Percentiles rank a stretch among this genome's conserved stretches.
These are phyloP conservation scores for Alexandromys fortis DNA, from an alignment of 2,113 vertebrate species.

Conservation along the genomic window DNA sequence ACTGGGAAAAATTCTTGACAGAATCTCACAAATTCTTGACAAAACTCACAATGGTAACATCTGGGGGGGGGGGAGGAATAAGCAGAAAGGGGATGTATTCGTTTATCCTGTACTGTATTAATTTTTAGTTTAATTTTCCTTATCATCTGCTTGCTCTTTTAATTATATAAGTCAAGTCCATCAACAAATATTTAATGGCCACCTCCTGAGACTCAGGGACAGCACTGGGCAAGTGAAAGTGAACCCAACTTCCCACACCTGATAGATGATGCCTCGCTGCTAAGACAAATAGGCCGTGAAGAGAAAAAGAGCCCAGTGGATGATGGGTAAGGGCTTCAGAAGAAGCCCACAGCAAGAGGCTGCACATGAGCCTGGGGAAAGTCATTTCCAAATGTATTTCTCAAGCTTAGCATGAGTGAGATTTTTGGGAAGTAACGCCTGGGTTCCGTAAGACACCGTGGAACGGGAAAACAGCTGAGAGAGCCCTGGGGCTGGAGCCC, in stretches of 20 bases:
- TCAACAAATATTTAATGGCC: neutral
- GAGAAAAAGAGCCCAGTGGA: neutral
- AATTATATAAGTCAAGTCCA: conserved; percentile 16
- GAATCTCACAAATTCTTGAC: neutral
- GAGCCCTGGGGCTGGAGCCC: neutral
- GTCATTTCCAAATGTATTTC: neutral
- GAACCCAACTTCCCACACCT: neutral
- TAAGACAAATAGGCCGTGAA: neutral
- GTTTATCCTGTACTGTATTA: neutral
- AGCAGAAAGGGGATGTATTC: neutral
- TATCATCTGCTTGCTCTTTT: neutral
- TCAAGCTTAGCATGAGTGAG: neutral
- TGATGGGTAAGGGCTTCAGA: neutral
- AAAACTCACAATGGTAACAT: neutral
- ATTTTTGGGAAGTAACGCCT: neutral
- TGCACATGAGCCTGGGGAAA: neutral
- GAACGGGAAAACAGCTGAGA: neutral
- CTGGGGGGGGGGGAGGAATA: neutral
- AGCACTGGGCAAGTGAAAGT: neutral
- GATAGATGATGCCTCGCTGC: neutral
- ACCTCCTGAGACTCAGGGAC: too few species aligned
- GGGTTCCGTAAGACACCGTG: neutral
- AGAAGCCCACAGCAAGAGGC: neutral
- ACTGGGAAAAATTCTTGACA: neutral
- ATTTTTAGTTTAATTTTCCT: neutral